Evolutionary conservation across 2,797 vertebrate genomes (phyloP), one percentile per base, ranked within the genome.

Genomic region (Phrynocephalus vlangalii): DNA sequence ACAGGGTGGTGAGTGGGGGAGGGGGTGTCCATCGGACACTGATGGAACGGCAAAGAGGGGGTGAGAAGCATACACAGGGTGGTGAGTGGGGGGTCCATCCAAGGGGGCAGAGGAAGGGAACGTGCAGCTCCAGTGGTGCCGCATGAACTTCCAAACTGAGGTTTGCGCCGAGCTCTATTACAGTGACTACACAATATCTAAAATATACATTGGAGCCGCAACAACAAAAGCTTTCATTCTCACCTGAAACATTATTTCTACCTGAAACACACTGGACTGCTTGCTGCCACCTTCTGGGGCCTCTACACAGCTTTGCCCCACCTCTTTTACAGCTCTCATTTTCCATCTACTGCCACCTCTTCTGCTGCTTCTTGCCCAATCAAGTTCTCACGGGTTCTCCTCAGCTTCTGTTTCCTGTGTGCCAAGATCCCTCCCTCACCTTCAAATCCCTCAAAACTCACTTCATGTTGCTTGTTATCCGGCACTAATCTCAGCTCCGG

Each of bases 401-500:
- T 95, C 91, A 93, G 88, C 93, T 95, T 95, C 90, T 91, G 94
- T 90, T 91, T 96, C 89, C 94, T 95, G 88, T 81, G 91, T 92
- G 90, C 84, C 91, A 95, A 93, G 91, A 92, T 86, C 95, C 95
- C 95, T 95, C 95, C 95, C 95, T 95, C 95, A 94, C 95, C 94
- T 95, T 94, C 90, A 93, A 94, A 93, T 86, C 95, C 95, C 95
- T 95, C 94, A 94, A 96, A 94, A 96, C 95, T 96, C 95, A 95
- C 95, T 96, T 96, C 95, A 95, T 94, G 94, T 94, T 92, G 95
- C 92, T 96, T 92, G 94, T 95, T 94, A 95, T 96, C 95, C 95
- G 94, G 95, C 94, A 96, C 95, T 96, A 96, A 95, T 95, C 95
- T 96, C 95, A 95, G 95, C 95, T 96, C 95, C 94, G 95, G 94